Evolutionary conservation across 2,797 vertebrate genomes (phyloP), one percentile per base, ranked within the genome.

Genomic region (Gymnothorax javanicus): DNA sequence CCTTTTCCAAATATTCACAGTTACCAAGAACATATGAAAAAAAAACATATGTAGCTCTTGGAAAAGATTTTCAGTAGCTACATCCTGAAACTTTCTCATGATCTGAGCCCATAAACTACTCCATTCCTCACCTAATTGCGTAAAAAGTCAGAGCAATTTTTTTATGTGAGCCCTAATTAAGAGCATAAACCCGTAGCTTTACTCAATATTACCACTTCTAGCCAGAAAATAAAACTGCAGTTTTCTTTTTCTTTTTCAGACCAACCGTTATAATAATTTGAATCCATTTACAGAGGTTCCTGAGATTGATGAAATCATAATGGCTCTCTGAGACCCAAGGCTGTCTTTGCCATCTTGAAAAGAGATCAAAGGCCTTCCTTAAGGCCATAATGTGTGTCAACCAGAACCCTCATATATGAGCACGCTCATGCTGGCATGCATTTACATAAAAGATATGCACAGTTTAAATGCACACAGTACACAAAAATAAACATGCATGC

Each of bases 191-290:
- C 54, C 33, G 2, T 43, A 1, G 33, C 71, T 88, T 54, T 87
- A 86, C 88, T 86, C 87, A 82, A 87, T 83, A 71, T 82, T 87
- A 87, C 90, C 87, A 88, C 69, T 60, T 15, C 86, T 25, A 27
- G 4, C n/a, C 59, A 69, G 62, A 20, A 57, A 23, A 69, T 71
- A 83, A 87, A 87, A 64, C 13, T 20, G 25, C 50, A 60, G n/a
- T 84, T 56, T 58, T 82, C 13, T 81, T 87, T 33, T 82, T 86
- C 62, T 62, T 81, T 12, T 67, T 82, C 77, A 62, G 15, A 86
- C 57, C 20, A 62, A 58, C 27, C 71, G 23, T 59, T 75, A 60
- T 57, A 85, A 77, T 54, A 77, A 82, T 86, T 54, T 81, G n/a
- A 82, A 23, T 82, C 56, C 58, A 54, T 77, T 77, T 54, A 58